These are phyloP conservation scores for Glaucopsyche alexis DNA, from an alignment of 2,888 invertebrate species.

Conservation along the genomic window DNA sequence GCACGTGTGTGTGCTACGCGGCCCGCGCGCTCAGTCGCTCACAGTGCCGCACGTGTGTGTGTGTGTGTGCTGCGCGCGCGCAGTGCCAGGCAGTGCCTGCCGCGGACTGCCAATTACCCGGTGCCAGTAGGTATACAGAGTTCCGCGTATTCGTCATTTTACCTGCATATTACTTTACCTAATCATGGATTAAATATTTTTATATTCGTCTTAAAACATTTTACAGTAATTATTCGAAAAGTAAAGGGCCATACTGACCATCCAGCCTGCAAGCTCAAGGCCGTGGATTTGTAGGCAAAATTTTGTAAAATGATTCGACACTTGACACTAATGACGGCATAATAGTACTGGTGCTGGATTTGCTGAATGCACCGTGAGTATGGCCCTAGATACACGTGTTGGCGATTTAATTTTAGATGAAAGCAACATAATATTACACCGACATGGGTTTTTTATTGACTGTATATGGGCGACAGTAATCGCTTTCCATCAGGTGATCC, in stretches of 20 bases:
- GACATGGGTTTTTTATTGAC: neutral
- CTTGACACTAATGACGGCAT: too few species aligned
- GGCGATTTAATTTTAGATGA: neutral
- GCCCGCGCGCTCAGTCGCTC: neutral
- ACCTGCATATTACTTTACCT: neutral
- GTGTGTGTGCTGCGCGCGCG: constrained; percentile 32
- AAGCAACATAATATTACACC: neutral
- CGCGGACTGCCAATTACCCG: constrained; percentile 33
- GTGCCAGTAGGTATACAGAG: constrained; percentile 7
- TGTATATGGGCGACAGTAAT: too few species aligned
- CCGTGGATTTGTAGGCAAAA: too few species aligned
- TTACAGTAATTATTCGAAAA: neutral
- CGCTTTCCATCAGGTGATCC: too few species aligned
- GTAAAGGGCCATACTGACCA: too few species aligned
- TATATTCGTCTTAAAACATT: neutral
- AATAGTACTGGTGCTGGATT: too few species aligned
- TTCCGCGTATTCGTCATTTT: constrained; percentile 22
- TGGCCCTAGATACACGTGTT: too few species aligned
- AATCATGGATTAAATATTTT: neutral
- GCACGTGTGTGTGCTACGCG: neutral
- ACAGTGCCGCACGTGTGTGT: neutral
- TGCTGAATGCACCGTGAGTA: too few species aligned
- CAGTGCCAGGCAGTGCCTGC: constrained; percentile 36
- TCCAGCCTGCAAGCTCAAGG: too few species aligned
- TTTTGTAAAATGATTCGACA: too few species aligned